A percentile compares a stretch with the other conserved stretches of the same genome.
Evolutionary conservation across 2,113 vertebrate genomes (phyloP).

Genomic region (Trichechus manatus): DNA sequence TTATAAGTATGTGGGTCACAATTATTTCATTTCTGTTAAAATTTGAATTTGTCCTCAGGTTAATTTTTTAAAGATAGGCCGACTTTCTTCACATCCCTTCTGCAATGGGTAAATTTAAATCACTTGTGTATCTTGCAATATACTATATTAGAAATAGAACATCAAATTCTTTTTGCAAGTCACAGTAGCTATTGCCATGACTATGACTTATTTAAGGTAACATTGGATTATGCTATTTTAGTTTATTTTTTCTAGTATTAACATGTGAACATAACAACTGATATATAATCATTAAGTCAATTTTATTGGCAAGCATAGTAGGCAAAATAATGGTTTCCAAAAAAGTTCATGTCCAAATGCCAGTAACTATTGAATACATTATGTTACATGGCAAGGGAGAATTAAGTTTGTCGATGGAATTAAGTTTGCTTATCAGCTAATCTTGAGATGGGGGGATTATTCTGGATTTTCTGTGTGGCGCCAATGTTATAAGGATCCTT

Average conservation of each 20-base stretch:
- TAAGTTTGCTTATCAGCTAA: neutral
- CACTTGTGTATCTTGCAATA: neutral
- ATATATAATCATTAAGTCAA: neutral
- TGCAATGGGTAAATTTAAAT: neutral
- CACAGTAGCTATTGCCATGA: neutral
- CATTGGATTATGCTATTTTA: neutral
- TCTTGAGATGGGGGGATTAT: no score
- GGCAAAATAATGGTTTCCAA: no score
- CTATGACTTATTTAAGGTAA: neutral
- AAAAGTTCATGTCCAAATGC: no score
- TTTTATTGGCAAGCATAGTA: neutral
- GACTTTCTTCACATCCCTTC: neutral
- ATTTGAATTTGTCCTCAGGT: neutral
- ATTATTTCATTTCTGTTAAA: neutral
- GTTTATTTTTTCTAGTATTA: neutral
- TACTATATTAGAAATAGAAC: neutral
- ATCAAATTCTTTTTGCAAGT: neutral
- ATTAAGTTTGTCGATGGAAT: neutral
- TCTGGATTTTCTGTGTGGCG: no score
- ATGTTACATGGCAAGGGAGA: neutral
- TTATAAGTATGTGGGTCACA: neutral
- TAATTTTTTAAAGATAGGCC: neutral
- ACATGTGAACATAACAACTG: neutral
- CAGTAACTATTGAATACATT: neutral
- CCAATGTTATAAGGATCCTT: neutral